These are phyloP conservation scores for Hofmannophila pseudospretella DNA, from an alignment of 2,888 invertebrate species.

Conservation along the genomic window DNA sequence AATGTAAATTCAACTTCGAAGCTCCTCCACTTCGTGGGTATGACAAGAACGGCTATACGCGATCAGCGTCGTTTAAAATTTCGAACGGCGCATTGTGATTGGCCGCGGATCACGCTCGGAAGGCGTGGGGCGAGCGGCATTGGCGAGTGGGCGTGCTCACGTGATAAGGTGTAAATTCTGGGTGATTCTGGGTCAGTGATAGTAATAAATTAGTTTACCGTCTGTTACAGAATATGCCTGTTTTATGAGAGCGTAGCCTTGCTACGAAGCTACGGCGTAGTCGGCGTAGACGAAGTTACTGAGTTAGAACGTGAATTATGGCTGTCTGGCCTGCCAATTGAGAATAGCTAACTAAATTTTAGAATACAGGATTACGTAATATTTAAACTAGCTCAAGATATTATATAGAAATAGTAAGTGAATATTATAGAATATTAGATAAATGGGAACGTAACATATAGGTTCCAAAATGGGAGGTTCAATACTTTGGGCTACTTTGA, in stretches of 20 bases:
- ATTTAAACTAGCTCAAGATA: not conserved
- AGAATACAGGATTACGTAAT: not conserved
- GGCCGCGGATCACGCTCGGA: slow-evolving; percentile 53
- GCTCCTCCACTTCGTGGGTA: slow-evolving; percentile 20
- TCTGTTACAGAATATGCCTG: slow-evolving; percentile 44
- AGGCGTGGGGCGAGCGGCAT: slow-evolving; percentile 60
- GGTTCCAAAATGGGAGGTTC: no score
- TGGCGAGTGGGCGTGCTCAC: slow-evolving; percentile 62
- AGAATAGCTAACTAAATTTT: not conserved
- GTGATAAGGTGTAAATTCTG: slow-evolving; percentile 49
- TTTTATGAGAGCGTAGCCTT: slow-evolving; percentile 31
- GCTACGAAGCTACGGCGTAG: slow-evolving; percentile 56
- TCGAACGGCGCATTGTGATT: slow-evolving; percentile 57
- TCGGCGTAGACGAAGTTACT: slow-evolving; percentile 6
- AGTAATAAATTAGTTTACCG: slow-evolving; percentile 53
- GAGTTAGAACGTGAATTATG: not conserved
- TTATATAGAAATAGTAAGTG: no score
- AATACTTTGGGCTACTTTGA: no score
- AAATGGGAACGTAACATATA: no score
- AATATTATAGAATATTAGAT: no score
- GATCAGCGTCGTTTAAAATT: slow-evolving; percentile 51
- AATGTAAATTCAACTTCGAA: slow-evolving; percentile 10
- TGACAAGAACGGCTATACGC: slow-evolving; percentile 57
- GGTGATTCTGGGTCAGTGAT: slow-evolving; percentile 41
- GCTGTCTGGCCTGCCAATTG: not conserved